Evolutionary conservation across 2,888 invertebrate genomes (phyloP).

Genomic region (Pyrocoelia pectoralis): DNA sequence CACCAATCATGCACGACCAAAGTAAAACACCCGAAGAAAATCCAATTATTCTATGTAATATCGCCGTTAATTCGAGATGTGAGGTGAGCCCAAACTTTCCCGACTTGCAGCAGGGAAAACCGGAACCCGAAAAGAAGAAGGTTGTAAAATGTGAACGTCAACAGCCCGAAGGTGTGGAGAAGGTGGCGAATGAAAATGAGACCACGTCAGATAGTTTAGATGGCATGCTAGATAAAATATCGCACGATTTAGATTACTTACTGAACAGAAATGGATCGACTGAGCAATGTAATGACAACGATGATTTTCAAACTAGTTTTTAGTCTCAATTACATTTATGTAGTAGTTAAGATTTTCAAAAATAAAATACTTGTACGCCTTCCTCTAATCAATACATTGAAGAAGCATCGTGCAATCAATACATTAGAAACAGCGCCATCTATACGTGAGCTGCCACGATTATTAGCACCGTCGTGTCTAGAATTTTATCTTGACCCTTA

Average conservation of each 20-base stretch:
- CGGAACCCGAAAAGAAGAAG: slow-evolving; percentile 13
- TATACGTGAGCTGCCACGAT: too few species aligned
- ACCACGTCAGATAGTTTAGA: slow-evolving; percentile 56
- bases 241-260: slow-evolving; percentile 82
- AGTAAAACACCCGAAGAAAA: slow-evolving; percentile 36
- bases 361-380: background rate
- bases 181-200: slow-evolving; percentile 28
- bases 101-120: slow-evolving; percentile 14
- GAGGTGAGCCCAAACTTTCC: slow-evolving; percentile 28
- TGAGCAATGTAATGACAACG: background rate
- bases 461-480: too few species aligned
- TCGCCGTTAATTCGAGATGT: slow-evolving; percentile 47
- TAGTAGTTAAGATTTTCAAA: slow-evolving; percentile 2
- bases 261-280: slow-evolving; percentile 62
- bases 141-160: slow-evolving; percentile 44
- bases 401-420: too few species aligned
- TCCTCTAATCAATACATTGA: too few species aligned
- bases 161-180: slow-evolving; percentile 55
- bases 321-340: background rate
- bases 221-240: slow-evolving; percentile 81
- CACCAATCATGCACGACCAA: slow-evolving; percentile 47
- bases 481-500: too few species aligned
- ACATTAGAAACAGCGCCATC: too few species aligned
- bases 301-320: slow-evolving; percentile 17
- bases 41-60: slow-evolving; percentile 52